Evolutionary conservation across 1,140 invertebrate species (phyloP), one percentile per base, ranked within the genome.

Genomic region (Heliconius hermathena): DNA sequence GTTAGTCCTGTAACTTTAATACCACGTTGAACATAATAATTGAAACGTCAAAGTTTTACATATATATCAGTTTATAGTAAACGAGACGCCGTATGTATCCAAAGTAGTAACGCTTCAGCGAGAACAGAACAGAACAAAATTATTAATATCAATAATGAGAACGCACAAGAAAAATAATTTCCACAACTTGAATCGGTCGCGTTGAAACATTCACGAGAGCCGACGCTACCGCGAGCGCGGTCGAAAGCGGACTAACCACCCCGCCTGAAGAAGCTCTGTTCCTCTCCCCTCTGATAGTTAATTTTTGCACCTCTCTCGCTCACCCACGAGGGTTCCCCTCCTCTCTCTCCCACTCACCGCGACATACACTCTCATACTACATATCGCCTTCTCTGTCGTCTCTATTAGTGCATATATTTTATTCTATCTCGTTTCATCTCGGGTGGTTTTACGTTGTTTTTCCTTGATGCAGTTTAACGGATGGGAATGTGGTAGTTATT

Each of bases 341-440:
- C 81, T 93, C 93, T 91, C 91, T 83, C 82, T 91, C 88, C 41
- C 91, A 87, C 93, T 71, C 77, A 85, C 83, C 84, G 88, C 83
- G 82, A 83, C 88, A 78, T 86, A 87, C 87, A 87, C 90, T 87
- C 85, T 83, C 87, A 83, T 90, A 90, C 90, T 93, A 93, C 88
- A 90, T 93, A 87, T 82, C 88, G 88, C 88, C 90, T 89, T 90
- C 89, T 93, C 91, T 94, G 91, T 93, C 89, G 85, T 90, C 90
- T 92, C 86, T 93, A 93, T 90, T 94, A 94, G 87, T 93, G 92
- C 93, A 94, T 94, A 93, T 94, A 94, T 91, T 91, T 91, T 94
- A 90, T 91, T 93, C 93, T 92, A 94, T 94, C 93, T 93, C 93
- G 93, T 94, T 94, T 94, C 89, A 94, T 93, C 93, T 92, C 90